Evolutionary conservation across 2,888 invertebrate genomes (phyloP).

Genomic region (Harpalus rufipes): DNA sequence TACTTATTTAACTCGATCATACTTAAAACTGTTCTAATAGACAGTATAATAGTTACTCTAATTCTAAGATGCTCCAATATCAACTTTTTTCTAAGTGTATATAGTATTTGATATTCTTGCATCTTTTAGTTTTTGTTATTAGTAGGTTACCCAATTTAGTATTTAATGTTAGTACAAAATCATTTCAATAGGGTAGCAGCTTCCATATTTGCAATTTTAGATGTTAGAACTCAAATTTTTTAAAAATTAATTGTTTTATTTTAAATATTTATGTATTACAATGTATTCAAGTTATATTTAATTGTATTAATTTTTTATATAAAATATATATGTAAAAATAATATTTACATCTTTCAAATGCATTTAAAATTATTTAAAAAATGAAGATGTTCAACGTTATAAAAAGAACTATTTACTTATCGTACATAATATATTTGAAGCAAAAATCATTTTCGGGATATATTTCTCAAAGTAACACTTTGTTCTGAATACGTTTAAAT

Average conservation of each 20-base stretch:
- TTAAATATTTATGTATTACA: conserved; percentile 63
- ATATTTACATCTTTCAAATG: neutral
- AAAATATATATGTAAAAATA: conserved; percentile 64
- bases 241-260: conserved; percentile 20
- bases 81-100: conserved; percentile 29
- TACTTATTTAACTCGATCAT: conserved; percentile 15
- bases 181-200: neutral
- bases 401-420: too few species aligned
- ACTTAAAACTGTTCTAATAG: conserved; percentile 6
- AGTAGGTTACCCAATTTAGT: conserved; percentile 1
- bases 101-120: conserved; percentile 23
- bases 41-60: conserved; percentile 31
- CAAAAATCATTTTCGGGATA: too few species aligned
- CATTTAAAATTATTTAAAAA: too few species aligned
- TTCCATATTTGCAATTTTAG: conserved; percentile 38
- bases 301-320: conserved; percentile 65
- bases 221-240: conserved; percentile 11
- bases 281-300: conserved; percentile 62
- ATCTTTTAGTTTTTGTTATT: conserved; percentile 25
- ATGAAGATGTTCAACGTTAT: too few species aligned
- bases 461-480: too few species aligned
- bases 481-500: too few species aligned
- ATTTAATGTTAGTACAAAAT: neutral
- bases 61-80: conserved; percentile 10
- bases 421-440: too few species aligned